These are phyloP conservation scores for Oncorhynchus nerka DNA, from an alignment of 2,113 vertebrate species.

Conservation along the genomic window DNA sequence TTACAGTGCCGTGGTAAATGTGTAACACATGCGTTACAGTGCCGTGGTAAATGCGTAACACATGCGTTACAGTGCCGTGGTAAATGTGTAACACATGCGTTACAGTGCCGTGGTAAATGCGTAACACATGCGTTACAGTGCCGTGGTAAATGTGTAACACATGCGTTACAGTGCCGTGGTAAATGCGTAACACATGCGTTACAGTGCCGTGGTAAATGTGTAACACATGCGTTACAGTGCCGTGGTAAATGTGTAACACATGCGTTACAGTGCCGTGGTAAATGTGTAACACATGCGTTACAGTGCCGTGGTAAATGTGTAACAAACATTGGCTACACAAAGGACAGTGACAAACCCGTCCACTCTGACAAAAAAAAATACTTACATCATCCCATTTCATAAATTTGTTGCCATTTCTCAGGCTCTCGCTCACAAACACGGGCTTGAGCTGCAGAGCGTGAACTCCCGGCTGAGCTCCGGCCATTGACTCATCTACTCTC, in stretches of 20 bases:
- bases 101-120: neutral
- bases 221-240: neutral
- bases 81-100: neutral
- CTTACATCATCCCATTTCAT: slow-evolving; percentile 99
- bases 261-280: no score
- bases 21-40: no score
- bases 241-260: no score
- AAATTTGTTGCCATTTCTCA: slow-evolving; percentile 91
- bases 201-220: no score
- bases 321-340: slow-evolving; percentile 1
- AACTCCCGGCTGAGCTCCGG: slow-evolving; percentile 95
- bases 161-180: no score
- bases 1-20: no score
- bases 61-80: no score
- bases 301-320: neutral
- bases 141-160: no score
- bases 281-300: no score
- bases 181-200: neutral
- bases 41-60: neutral
- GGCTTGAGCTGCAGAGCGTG: slow-evolving; percentile 97
- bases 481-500: slow-evolving; percentile 87
- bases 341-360: neutral
- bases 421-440: slow-evolving; percentile 87
- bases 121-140: neutral
- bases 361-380: neutral